Evolutionary conservation across 2,113 vertebrate species (phyloP), one percentile per base, ranked within the genome.

Genomic region (Erythrocercus mccallii): DNA sequence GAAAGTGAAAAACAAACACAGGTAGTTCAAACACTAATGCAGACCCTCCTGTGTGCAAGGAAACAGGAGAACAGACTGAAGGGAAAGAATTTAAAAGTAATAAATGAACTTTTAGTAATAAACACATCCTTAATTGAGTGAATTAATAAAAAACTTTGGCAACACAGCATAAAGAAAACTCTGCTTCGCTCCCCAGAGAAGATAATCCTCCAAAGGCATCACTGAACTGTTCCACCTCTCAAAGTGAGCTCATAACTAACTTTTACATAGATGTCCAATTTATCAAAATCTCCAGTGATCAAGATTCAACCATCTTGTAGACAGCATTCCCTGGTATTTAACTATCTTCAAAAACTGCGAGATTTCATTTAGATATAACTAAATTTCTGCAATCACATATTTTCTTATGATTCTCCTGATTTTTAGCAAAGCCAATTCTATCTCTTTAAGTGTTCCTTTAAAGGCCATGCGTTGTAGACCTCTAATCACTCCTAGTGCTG

Each of bases 281-380:
- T 50, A 31, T 21, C 30, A 85, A 50, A 78, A 58, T 13, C 44
- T 57, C 16, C 12, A 42, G 12, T 30, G 14, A 45, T 62, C 24
- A 65, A 71, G 27, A 44, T 64, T 79, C 28, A 80, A 2, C 1
- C 35, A 78, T 5, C 5, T n/a, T 24, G 30, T 1, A 48, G 13
- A 2, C 12, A 82, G 20, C 51, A 48, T 57, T 85, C 20, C 20
- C 18, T 61, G 12, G 5, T 38, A 21, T 10, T 47, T 56, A 35
- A 24, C 5, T 5, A 2, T 61, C 24, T 11, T 65, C 37, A 81
- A 21, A 31, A 73, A 5, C 0, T 2, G 14, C 0, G 11, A n/a
- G 16, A 35, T 50, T 70, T 73, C 11, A 20, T 47, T 90, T 50
- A 57, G 4, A 4, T 68, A 13, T 30, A 38, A 47, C 5, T 54